Percentiles rank a stretch among this genome's conserved stretches.
Evolutionary conservation across 2,797 vertebrate genomes (phyloP).

Genomic region (Glossophaga mutica): DNA sequence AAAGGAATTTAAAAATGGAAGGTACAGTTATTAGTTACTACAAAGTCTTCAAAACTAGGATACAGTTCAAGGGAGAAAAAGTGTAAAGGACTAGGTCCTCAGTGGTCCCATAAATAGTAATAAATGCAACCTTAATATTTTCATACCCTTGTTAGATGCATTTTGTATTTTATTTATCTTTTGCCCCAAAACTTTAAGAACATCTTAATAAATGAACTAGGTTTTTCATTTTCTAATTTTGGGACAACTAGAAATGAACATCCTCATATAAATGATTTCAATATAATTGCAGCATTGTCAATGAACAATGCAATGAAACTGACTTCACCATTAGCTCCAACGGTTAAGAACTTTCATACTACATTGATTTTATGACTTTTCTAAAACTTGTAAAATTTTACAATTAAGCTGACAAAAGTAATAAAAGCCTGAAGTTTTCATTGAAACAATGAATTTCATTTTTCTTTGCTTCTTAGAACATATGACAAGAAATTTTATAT

Average conservation of each 20-base stretch:
- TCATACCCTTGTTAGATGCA: not conserved
- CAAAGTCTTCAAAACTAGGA: not conserved
- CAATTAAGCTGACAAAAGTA: constrained; percentile 54
- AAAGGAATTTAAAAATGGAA: not conserved
- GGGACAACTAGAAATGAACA: not conserved
- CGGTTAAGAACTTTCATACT: constrained; percentile 59
- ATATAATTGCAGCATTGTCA: not conserved
- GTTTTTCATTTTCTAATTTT: constrained; percentile 57
- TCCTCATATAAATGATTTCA: constrained; percentile 25
- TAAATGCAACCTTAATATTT: not conserved
- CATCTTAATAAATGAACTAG: not conserved
- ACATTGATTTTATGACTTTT: constrained; percentile 58
- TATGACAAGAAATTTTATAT: constrained; percentile 38
- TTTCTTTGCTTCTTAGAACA: constrained; percentile 33
- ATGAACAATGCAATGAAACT: constrained; percentile 11
- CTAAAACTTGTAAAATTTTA: constrained; percentile 49
- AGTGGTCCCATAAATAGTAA: not conserved
- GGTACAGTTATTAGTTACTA: not conserved
- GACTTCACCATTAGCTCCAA: constrained; percentile 41
- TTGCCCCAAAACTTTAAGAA: not conserved
- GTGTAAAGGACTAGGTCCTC: not conserved
- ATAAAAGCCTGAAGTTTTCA: constrained; percentile 53
- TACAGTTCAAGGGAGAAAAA: not conserved
- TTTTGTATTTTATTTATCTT: constrained; percentile 15
- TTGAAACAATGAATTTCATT: constrained; percentile 52